Evolutionary conservation across 2,888 invertebrate species (phyloP), one percentile per base, ranked within the genome.

Genomic region (Diabrotica balteata): DNA sequence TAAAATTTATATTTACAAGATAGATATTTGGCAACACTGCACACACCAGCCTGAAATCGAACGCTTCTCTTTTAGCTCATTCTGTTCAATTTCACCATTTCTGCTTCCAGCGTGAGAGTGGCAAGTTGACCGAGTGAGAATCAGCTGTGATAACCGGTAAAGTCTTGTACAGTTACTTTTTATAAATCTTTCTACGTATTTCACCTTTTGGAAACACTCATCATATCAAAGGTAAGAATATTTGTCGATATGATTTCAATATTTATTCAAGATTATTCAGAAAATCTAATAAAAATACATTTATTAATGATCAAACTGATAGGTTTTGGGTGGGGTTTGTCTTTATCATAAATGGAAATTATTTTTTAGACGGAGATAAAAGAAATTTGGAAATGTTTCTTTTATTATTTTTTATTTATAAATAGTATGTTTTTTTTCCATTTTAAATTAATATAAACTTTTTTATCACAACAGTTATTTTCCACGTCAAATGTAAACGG

Each of bases 101-200:
- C 66, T 71, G 62, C 57, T 55, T 54, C 59, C 59, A 59, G 45
- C 64, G 11, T 42, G 58, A 52, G 59, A 63, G 66, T 47, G 44
- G 55, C 61, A 53, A 66, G 62, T 66, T 58, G 58, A 66, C 61
- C 53, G 49, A 62, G 63, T 43, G 45, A 17, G 45, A 49, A 71
- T 66, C 65, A 69, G 69, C 72, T 69, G 72, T 72, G 70, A 62
- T 67, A 69, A 69, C 69, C 72, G 69, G 72, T 69, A 66, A 53
- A 67, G 51, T 63, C 51, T 55, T 66, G 60, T 72, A 72, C 66
- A 72, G 71, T 72, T 69, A 68, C 60, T 60, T 72, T 68, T 72
- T 69, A 57, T 49, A 67, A 60, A 60, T 50, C 54, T 62, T 53
- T 50, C 53, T 57, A 61, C 51, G 7, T 42, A 57, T 50, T 53